phyloP scores from a whole-genome alignment of 2,888 invertebrate genomes.

The Imbricaverruca yamaguchii region DNA sequence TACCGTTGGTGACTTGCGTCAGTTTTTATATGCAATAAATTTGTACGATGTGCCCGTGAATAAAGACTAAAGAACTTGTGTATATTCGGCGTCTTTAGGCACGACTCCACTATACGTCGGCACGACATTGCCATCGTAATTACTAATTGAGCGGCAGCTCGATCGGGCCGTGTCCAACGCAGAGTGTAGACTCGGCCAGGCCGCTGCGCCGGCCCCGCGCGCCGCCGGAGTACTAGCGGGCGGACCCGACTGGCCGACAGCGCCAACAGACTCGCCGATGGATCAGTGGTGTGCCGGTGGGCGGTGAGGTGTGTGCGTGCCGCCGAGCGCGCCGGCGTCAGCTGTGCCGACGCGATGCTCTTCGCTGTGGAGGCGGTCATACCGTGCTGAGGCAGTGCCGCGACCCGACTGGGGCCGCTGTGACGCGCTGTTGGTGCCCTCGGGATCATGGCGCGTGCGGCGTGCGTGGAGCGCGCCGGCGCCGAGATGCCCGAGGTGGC shows the following conservation, averaged over 20 bases:
- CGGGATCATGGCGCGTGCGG: neutral
- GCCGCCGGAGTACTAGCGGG: neutral
- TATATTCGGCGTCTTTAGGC: too few species aligned
- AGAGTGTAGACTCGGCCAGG: neutral
- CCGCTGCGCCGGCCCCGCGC: neutral
- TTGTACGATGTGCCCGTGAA: too few species aligned
- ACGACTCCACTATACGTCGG: too few species aligned
- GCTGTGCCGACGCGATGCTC: neutral
- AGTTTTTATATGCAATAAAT: too few species aligned
- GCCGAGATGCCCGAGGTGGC: neutral
- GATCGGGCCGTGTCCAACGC: too few species aligned
- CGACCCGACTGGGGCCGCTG: too few species aligned
- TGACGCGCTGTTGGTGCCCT: neutral
- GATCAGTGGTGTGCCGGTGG: slow-evolving; percentile 4
- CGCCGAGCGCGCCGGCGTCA: neutral
- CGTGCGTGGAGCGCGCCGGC: neutral
- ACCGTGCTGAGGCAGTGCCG: too few species aligned
- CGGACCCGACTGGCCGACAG: neutral
- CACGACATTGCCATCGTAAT: too few species aligned
- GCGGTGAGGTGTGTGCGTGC: neutral
- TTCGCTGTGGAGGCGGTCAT: too few species aligned
- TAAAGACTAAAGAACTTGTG: too few species aligned
- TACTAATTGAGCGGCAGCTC: too few species aligned
- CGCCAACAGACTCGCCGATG: neutral
- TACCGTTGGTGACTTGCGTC: too few species aligned